Base-by-base conservation (phyloP, 1,140 invertebrate genomes). In the Drosophila neocordata region DNA sequence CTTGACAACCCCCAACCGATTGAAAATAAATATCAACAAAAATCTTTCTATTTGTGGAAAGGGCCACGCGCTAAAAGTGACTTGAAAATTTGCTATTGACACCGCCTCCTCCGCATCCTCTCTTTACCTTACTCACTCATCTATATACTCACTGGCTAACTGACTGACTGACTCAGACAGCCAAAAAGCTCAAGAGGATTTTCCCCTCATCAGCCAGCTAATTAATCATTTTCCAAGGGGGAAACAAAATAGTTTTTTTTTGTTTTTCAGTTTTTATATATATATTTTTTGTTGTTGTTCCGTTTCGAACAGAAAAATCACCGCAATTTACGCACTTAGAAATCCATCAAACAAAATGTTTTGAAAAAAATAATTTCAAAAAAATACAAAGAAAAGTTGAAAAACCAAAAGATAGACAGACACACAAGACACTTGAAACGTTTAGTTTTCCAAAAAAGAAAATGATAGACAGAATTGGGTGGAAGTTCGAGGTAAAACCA, bases 251-350 rank as follows among this genome's bases (percentile, higher is more conserved):
- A 77, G 64, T 68, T 62, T 66, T 68, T 75, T 51, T 38, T 44
- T 24, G 1, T 27, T 60, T 57, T 24, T 31, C 6, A 1, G 27
- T 31, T 24, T 15, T 9, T 41, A n/a, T n/a, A n/a, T n/a, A n/a
- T n/a, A n/a, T n/a, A n/a, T n/a, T 41, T 41, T 41, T 41, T 13
- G 1, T 13, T 13, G 18, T 7, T 34, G 13, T 56, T 24, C 3
- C 13, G n/a, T 44, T 62, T 63, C 22, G 20, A 51, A 52, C 34
- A 8, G 1, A 24, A 63, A 72, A 82, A 82, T 88, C 82, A 75
- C 65, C 69, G 31, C 83, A 68, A 75, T 82, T 70, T 74, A 87
- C 82, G 82, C 82, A 88, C 83, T 87, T 87, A 79, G 79, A 87
- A 88, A 87, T 73, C 82, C 83, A 87, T 87, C 83, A 87, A 87